Evolutionary conservation across 2,888 invertebrate species (phyloP), one percentile per base, ranked within the genome.

Genomic region (Spisula subtruncata): DNA sequence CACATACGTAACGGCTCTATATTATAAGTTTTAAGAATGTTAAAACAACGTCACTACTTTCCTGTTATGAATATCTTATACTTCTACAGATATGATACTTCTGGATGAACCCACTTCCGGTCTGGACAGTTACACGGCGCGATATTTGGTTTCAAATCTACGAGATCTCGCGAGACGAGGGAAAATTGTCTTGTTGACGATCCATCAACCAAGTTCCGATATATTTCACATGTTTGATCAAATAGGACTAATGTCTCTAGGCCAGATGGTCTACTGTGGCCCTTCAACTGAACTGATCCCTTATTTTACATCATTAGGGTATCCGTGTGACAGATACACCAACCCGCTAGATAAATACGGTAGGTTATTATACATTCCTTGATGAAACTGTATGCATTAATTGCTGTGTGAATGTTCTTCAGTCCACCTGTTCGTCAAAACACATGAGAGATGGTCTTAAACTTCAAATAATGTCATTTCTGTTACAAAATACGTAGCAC

Each of bases 301-400:
- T 95, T 99, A 99, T 97, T 99, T 99, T 97, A 98, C 98, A 86
- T 98, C 98, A 92, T 98, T 99, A 94, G 99, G 99, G 12, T 99
- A 99, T 96, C 99, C 99, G 0, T 99, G 99, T 97, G 99, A 99
- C 0, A 98, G 98, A 96, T 97, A 99, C 84, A 99, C 99, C 96
- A 99, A 99, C 97, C 99, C 99, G 0, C 97, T 99, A 10, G 99
- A 99, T 98, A 99, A 99, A 97, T 99, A 99, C 85, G 93, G 95
- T 95, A 90, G 89, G 84, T 25, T 12, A 25, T 25, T 51, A 16
- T 51, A 51, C 41, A 41, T 8, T 41, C 41, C 8, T 41, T 41
- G 41, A 8, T 41, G 41, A 41, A 8, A 41, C n/a, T 41, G 41
- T 2, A 8, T 41, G 41, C 8, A 41, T 41, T 41, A n/a, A n/a